Evolutionary conservation across 2,888 invertebrate genomes (phyloP).

Genomic region (Aelia acuminata): DNA sequence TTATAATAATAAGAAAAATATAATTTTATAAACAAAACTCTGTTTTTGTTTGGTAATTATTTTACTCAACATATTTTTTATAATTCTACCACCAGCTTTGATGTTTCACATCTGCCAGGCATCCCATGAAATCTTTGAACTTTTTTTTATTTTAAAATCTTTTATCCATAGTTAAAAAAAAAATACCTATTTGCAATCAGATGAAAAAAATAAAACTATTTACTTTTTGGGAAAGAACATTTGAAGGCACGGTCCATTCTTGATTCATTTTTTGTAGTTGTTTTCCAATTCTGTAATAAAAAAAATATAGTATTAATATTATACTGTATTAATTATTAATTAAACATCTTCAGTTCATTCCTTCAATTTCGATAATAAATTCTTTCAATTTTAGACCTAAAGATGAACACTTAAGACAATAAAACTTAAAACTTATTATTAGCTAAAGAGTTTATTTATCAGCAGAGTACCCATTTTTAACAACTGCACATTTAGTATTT

Average conservation of each 20-base stretch:
- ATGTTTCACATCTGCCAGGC: too few relatives aligned
- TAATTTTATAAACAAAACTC: too few relatives aligned
- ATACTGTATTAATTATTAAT: not conserved
- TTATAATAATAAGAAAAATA: too few relatives aligned
- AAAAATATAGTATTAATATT: not conserved
- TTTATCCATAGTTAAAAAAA: not conserved
- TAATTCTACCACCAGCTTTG: too few relatives aligned
- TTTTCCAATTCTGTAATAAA: slow-evolving; percentile 30
- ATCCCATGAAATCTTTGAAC: too few relatives aligned
- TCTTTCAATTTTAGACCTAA: not conserved
- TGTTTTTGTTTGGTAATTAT: too few relatives aligned
- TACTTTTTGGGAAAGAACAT: slow-evolving; percentile 33
- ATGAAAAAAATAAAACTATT: not conserved
- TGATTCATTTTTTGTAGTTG: slow-evolving; percentile 45
- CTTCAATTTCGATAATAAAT: not conserved
- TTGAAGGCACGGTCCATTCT: slow-evolving; percentile 48
- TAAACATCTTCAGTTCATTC: not conserved
- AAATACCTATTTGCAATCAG: not conserved
- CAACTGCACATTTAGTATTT: too few relatives aligned
- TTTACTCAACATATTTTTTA: too few relatives aligned
- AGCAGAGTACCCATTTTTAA: too few relatives aligned
- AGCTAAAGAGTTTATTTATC: not conserved
- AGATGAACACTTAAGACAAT: not conserved
- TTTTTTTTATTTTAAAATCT: too few relatives aligned
- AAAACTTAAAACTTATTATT: not conserved